phyloP scores from a whole-genome alignment of 2,113 vertebrate genomes.

The Oreochromis aureus region DNA sequence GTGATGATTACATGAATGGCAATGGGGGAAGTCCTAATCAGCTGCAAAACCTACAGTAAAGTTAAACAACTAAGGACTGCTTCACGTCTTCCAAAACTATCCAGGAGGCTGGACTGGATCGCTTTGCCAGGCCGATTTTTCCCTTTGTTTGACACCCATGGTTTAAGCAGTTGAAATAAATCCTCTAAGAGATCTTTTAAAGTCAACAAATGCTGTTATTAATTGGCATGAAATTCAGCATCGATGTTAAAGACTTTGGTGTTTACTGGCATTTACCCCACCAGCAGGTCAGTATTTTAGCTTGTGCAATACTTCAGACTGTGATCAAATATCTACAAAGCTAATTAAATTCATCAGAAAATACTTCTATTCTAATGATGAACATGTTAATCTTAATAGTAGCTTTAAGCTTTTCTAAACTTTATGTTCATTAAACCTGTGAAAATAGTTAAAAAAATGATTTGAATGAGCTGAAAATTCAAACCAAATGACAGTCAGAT shows the following conservation, averaged over 20 bases:
- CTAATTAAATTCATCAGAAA: neutral
- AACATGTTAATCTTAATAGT: neutral
- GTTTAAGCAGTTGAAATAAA: neutral
- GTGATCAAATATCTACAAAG: neutral
- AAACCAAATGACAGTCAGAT: neutral
- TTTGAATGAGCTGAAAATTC: neutral
- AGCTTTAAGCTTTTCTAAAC: neutral
- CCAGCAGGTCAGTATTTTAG: neutral
- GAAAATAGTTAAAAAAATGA: neutral
- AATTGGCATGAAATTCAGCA: neutral
- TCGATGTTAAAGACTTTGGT: neutral
- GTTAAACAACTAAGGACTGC: neutral
- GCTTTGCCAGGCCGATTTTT: neutral
- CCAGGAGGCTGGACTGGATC: neutral
- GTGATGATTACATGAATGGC: neutral
- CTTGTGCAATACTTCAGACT: neutral
- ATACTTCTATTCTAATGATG: neutral
- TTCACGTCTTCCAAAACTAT: neutral
- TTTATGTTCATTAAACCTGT: neutral
- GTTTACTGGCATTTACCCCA: neutral
- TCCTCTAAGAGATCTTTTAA: neutral
- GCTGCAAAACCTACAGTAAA: neutral
- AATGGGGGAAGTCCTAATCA: neutral
- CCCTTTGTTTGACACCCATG: neutral
- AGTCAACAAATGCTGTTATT: neutral